A percentile compares a stretch with the other conserved stretches of the same genome.
Evolutionary conservation across 2,113 vertebrate species (phyloP).

Genomic region (Varanus salvator): DNA sequence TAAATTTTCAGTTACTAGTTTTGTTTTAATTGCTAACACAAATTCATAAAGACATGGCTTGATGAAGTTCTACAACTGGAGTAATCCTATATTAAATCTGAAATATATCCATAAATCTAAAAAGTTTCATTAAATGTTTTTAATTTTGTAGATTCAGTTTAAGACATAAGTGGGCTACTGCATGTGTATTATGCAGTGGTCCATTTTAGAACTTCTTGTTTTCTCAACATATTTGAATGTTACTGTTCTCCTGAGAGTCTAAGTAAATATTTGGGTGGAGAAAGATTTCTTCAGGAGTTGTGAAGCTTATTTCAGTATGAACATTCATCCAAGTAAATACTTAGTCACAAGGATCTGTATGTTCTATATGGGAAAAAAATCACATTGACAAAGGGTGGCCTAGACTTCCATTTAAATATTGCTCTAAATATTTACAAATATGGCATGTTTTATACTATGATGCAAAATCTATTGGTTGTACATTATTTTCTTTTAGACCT

Average conservation of each 20-base stretch:
- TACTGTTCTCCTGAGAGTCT: neutral
- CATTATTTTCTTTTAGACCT: constrained; percentile 80
- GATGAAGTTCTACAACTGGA: neutral
- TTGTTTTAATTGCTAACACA: neutral
- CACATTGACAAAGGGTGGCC: neutral
- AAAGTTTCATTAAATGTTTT: neutral
- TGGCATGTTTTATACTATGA: neutral
- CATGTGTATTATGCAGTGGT: neutral
- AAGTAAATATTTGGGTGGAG: constrained; percentile 3
- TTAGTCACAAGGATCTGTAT: neutral
- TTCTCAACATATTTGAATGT: neutral
- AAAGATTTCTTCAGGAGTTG: constrained; percentile 4
- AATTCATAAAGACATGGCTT: neutral
- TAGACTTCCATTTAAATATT: neutral
- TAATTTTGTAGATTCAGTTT: constrained; percentile 8
- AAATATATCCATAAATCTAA: neutral
- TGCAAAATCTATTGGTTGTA: neutral
- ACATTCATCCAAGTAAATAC: neutral
- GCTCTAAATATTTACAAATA: neutral
- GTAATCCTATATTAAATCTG: neutral
- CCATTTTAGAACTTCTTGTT: neutral
- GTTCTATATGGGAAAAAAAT: neutral
- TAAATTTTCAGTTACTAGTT: neutral
- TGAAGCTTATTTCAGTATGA: neutral
- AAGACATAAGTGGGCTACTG: neutral